Conservation (phyloP, 92 coral and sea anemone genomes). For the Hydrozoanthus gracilis region DNA sequence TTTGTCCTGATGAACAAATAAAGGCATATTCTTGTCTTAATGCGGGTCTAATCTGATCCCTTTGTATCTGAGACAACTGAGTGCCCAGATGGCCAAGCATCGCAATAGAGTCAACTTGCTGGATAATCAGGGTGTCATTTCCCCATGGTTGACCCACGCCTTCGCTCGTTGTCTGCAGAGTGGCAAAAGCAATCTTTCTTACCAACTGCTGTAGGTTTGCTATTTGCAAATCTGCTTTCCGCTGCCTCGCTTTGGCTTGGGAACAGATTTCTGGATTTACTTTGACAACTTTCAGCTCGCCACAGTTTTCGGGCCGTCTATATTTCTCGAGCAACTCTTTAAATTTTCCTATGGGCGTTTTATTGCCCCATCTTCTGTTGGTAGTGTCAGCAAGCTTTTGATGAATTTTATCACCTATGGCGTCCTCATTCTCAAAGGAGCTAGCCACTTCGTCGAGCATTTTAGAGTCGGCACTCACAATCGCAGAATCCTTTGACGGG, state of each 20-base stretch:
- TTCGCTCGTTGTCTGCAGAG: slow-evolving; percentile 22
- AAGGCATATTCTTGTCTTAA: slow-evolving; percentile 42
- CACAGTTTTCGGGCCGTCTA: slow-evolving; percentile 57
- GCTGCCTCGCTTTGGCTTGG: background rate
- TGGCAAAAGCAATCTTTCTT: slow-evolving; percentile 28
- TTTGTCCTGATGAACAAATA: slow-evolving; percentile 46
- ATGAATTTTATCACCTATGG: slow-evolving; percentile 49
- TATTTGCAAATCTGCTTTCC: slow-evolving; percentile 29
- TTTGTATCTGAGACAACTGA: slow-evolving; percentile 34
- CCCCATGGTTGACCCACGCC: background rate
- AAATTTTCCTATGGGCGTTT: slow-evolving; percentile 52
- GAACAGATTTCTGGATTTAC: slow-evolving; percentile 45
- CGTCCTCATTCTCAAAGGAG: slow-evolving; percentile 26
- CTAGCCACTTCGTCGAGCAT: background rate
- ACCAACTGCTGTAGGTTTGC: slow-evolving; percentile 34
- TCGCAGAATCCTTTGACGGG: background rate
- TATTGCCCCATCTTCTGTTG: slow-evolving; percentile 57
- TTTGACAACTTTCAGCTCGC: background rate
- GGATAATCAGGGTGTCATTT: slow-evolving; percentile 13
- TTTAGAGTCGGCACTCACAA: background rate
- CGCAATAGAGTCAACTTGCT: slow-evolving; percentile 25
- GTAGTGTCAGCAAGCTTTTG: slow-evolving; percentile 60
- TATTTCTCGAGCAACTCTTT: slow-evolving; percentile 54
- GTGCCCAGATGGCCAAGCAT: slow-evolving; percentile 30
- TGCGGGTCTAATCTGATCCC: slow-evolving; percentile 56